Evolutionary conservation across 1,140 invertebrate species (phyloP).

Genomic region (Papilio glaucus): DNA sequence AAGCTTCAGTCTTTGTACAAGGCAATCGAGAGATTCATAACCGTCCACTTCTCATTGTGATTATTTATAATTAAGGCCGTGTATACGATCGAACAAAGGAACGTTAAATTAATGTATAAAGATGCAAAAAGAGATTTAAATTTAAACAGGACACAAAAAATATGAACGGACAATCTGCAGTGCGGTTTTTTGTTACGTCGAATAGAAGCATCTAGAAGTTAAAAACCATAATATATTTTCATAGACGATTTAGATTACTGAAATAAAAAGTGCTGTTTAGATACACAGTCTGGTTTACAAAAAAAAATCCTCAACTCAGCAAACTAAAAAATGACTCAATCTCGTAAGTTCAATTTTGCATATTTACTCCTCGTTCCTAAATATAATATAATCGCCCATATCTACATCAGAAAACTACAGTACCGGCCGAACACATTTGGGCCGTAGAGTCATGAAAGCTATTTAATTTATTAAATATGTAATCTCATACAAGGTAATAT

Average conservation of each 20-base stretch:
- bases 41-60: conserved; percentile 1
- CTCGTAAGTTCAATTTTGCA: background rate
- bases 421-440: background rate
- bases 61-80: background rate
- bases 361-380: background rate
- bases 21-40: conserved; percentile 25
- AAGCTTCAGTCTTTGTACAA: conserved; percentile 27
- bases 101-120: background rate
- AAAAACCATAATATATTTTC: background rate
- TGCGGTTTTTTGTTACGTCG: background rate
- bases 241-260: background rate
- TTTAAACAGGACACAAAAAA: background rate
- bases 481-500: background rate
- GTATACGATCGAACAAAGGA: background rate
- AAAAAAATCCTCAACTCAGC: background rate
- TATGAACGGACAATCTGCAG: background rate
- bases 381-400: background rate
- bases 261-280: too few relatives aligned
- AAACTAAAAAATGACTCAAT: too few relatives aligned
- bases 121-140: conserved; percentile 2
- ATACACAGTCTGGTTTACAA: background rate
- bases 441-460: background rate
- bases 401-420: background rate
- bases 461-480: background rate
- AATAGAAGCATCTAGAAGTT: background rate